A percentile compares a stretch with the other conserved stretches of the same genome.
These are phyloP conservation scores for Montipora capricornis DNA, from an alignment of 64 coral and sea anemone species.

Conservation along the genomic window DNA sequence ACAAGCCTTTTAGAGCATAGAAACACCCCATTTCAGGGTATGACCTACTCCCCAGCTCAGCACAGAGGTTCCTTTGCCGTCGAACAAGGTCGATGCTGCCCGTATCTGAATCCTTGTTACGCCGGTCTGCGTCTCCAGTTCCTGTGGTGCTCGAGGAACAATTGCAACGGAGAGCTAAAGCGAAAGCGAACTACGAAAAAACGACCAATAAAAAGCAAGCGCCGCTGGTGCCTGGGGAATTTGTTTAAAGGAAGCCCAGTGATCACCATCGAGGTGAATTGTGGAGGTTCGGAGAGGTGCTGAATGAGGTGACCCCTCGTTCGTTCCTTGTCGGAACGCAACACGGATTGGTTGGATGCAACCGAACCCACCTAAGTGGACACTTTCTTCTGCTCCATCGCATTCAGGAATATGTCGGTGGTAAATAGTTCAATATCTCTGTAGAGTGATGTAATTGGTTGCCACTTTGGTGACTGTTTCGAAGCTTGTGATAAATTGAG, in stretches of 20 bases:
- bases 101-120: slow-evolving; percentile 54
- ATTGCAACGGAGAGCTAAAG: slow-evolving; percentile 64
- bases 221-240: slow-evolving; percentile 28
- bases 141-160: slow-evolving; percentile 55
- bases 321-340: slow-evolving; percentile 31
- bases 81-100: slow-evolving; percentile 35
- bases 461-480: background rate
- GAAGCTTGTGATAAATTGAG: background rate
- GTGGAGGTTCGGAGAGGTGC: slow-evolving; percentile 28
- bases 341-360: slow-evolving; percentile 13
- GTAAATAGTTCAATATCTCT: background rate
- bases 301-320: background rate
- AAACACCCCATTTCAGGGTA: no score
- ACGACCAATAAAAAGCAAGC: slow-evolving; percentile 33
- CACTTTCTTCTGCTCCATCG: no score
- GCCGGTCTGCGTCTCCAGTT: slow-evolving; percentile 55
- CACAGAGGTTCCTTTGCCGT: slow-evolving; percentile 45
- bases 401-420: background rate
- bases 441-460: background rate
- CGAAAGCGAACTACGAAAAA: slow-evolving; percentile 54
- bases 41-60: no score
- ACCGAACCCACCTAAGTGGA: slow-evolving; percentile 28
- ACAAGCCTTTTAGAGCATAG: no score
- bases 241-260: slow-evolving; percentile 19
- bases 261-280: slow-evolving; percentile 55